Evolutionary conservation across 2,113 vertebrate species (phyloP).

Genomic region (Cricetomys ansorgei): DNA sequence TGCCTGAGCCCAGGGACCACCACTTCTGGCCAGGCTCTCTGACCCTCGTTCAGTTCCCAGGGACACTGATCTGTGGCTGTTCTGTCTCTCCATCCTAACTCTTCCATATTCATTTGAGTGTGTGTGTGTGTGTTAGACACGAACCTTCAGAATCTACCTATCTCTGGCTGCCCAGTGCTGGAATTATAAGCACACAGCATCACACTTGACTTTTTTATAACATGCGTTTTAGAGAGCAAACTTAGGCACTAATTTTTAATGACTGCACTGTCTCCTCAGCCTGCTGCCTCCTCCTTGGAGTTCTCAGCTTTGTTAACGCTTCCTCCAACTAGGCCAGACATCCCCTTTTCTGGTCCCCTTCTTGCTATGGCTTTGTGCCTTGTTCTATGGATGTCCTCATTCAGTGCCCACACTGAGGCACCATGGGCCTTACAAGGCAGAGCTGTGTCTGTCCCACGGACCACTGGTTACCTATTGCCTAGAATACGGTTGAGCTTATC

Average conservation of each 20-base stretch:
- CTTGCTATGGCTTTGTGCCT: fast-evolving
- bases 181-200: background rate
- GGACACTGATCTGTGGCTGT: background rate
- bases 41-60: background rate
- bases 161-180: background rate
- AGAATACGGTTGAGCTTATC: background rate
- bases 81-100: background rate
- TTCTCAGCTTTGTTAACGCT: background rate
- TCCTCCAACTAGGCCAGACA: background rate
- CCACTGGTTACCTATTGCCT: background rate
- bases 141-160: background rate
- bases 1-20: background rate
- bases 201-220: background rate
- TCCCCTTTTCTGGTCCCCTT: background rate
- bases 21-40: background rate
- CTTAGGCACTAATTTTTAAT: background rate
- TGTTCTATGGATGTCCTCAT: background rate
- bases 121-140: background rate
- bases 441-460: background rate
- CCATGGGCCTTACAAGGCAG: background rate
- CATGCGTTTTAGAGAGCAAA: background rate
- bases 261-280: background rate
- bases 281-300: background rate
- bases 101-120: background rate
- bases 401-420: background rate